Percentiles rank a stretch among this genome's conserved stretches.
Conservation (phyloP, 2,113 vertebrate species). For the Carassius carassius region DNA sequence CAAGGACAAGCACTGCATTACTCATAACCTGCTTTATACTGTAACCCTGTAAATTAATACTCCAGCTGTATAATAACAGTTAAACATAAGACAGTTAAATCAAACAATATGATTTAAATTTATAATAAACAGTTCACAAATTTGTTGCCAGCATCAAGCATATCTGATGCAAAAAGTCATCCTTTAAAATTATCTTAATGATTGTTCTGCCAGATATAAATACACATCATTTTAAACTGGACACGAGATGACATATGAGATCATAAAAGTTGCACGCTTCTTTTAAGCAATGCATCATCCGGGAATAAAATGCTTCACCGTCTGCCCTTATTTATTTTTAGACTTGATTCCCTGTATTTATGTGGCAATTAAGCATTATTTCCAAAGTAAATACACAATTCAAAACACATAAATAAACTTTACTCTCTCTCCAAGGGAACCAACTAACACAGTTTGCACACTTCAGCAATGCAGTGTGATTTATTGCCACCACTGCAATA, state of each 20-base stretch:
- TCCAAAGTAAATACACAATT: conserved; percentile 10
- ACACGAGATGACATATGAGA: not conserved
- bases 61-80: not conserved
- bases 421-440: not conserved
- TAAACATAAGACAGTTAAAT: not conserved
- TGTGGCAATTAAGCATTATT: conserved; percentile 26
- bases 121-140: not conserved
- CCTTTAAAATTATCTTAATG: not conserved
- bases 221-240: not conserved
- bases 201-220: not conserved
- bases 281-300: conserved; percentile 17
- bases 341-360: conserved; percentile 13
- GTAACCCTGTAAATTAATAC: not conserved
- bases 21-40: not conserved
- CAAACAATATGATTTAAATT: not conserved
- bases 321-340: conserved; percentile 19
- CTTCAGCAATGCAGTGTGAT: conserved; percentile 10
- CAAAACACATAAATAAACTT: conserved; percentile 20
- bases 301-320: not conserved
- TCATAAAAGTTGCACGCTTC: conserved; percentile 10
- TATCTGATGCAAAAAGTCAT: not conserved
- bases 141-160: not conserved
- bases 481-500: conserved; percentile 19
- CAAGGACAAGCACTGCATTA: conserved; percentile 39
- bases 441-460: not conserved